These are phyloP conservation scores for Oncorhynchus kisutch DNA, from an alignment of 2,113 vertebrate genomes.

Conservation along the genomic window DNA sequence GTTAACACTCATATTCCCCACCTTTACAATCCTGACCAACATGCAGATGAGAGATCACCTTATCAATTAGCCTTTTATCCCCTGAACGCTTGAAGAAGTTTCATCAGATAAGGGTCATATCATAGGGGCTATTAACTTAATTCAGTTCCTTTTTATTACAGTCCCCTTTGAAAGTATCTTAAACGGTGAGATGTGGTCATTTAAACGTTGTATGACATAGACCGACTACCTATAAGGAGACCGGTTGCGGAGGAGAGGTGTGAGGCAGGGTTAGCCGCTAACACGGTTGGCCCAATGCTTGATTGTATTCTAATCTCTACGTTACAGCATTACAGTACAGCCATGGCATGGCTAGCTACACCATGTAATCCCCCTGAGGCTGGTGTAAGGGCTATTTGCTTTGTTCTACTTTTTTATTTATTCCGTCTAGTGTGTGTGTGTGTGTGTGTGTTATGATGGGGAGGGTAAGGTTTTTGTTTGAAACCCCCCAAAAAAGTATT, in stretches of 20 bases:
- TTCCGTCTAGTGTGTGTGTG: background rate
- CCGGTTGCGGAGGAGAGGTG: background rate
- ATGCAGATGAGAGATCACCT: background rate
- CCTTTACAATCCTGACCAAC: background rate
- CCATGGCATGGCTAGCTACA: background rate
- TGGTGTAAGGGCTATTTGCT: constrained; percentile 22
- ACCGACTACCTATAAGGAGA: background rate
- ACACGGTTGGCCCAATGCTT: background rate
- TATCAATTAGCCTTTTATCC: constrained; percentile 11
- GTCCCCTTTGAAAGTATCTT: too few relatives aligned
- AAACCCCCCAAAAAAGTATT: background rate
- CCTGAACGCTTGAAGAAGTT: background rate
- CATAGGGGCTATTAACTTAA: too few relatives aligned
- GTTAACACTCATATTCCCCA: background rate
- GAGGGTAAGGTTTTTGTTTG: background rate
- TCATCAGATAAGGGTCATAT: background rate
- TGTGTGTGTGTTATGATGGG: background rate
- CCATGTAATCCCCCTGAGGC: background rate
- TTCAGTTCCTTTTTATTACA: too few relatives aligned
- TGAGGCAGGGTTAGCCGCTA: background rate
- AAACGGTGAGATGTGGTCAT: background rate
- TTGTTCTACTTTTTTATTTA: background rate
- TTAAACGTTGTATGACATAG: background rate
- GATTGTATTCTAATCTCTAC: background rate
- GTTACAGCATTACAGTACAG: background rate